A percentile compares a stretch with the other conserved stretches of the same genome.
These are phyloP conservation scores for Plectus sambesii DNA, from an alignment of 1,140 invertebrate species.

Conservation along the genomic window DNA sequence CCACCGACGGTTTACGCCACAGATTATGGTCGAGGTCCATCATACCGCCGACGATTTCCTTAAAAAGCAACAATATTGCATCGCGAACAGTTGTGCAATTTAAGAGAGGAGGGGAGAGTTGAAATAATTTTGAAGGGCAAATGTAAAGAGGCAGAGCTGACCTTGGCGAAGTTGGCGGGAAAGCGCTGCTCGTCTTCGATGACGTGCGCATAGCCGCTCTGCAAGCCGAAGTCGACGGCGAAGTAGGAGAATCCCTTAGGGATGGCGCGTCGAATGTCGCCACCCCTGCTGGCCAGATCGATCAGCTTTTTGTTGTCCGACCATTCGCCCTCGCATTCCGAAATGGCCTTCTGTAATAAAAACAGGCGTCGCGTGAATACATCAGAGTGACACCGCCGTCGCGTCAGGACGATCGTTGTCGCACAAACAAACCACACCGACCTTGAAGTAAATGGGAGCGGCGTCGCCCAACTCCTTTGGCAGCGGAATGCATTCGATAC, in stretches of 20 bases:
- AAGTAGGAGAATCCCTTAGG: constrained; percentile 92
- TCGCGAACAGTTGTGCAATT: background rate
- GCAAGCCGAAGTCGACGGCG: constrained; percentile 72
- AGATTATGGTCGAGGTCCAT: constrained; percentile 68
- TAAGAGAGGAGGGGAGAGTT: background rate
- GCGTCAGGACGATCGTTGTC: constrained; percentile 7
- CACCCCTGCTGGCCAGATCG: constrained; percentile 57
- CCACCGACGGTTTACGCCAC: constrained; percentile 68
- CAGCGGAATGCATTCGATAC: constrained; percentile 74
- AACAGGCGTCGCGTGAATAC: constrained; percentile 21
- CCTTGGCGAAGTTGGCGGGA: constrained; percentile 77
- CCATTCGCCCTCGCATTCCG: constrained; percentile 89
- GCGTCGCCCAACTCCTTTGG: constrained; percentile 65
- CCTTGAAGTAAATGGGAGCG: constrained; percentile 88
- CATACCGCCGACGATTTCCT: constrained; percentile 90
- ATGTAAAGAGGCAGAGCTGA: constrained; percentile 44
- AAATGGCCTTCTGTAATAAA: constrained; percentile 78
- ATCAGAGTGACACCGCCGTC: background rate
- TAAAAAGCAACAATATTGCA: constrained; percentile 32
- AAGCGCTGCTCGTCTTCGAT: constrained; percentile 84
- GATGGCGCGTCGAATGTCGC: constrained; percentile 48
- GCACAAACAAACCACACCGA: constrained; percentile 33
- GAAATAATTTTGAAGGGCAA: constrained; percentile 16
- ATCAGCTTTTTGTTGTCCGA: constrained; percentile 87
- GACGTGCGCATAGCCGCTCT: constrained; percentile 82